These are phyloP conservation scores for Pachyuromys duprasi DNA, from an alignment of 2,797 vertebrate species.

Conservation along the genomic window DNA sequence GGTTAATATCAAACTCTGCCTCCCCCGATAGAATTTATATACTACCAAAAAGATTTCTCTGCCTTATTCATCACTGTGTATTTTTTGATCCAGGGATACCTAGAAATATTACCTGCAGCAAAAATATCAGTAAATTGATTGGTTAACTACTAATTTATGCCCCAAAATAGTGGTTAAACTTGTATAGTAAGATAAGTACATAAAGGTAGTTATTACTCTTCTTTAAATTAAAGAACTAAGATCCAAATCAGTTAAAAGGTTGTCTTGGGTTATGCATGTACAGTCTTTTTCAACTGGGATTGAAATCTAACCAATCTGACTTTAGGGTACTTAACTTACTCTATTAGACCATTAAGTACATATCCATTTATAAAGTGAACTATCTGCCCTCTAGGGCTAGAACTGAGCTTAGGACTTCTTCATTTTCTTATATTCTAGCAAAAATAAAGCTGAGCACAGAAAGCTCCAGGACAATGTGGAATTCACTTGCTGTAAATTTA, in stretches of 20 bases:
- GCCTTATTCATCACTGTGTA: not conserved
- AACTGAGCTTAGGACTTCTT: not conserved
- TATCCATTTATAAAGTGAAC: not conserved
- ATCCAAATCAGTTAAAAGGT: not conserved
- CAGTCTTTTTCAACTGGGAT: not conserved
- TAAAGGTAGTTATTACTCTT: not conserved
- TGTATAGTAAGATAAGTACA: not conserved
- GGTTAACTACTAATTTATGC: not conserved
- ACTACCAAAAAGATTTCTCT: not conserved
- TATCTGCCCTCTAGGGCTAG: not conserved
- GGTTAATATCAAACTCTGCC: not conserved
- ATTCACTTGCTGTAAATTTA: not conserved
- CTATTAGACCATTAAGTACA: not conserved
- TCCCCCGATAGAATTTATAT: not conserved
- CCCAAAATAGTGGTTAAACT: not conserved
- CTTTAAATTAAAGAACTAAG: not conserved
- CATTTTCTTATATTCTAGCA: not conserved
- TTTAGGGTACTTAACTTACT: not conserved
- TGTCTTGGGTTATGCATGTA: not conserved
- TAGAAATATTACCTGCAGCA: not conserved
- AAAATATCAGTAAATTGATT: constrained; percentile 11
- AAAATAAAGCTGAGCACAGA: not conserved
- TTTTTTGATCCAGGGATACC: not conserved
- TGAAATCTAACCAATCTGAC: not conserved
- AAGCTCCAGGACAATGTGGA: not conserved